phyloP scores from a whole-genome alignment of 2,797 vertebrate genomes.

The Sebastes reedi region DNA sequence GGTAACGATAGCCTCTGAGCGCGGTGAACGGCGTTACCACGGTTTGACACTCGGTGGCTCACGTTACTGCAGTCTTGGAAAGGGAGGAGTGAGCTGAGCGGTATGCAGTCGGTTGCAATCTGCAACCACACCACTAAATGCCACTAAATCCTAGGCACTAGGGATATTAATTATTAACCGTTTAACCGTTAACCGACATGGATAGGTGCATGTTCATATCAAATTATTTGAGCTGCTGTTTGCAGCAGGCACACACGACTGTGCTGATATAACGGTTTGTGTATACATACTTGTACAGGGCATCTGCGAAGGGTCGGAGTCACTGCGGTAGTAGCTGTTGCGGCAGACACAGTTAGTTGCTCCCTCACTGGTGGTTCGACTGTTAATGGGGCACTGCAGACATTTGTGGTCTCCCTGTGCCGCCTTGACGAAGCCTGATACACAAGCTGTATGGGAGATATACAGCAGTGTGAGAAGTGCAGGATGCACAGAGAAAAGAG shows the following conservation, averaged over 20 bases:
- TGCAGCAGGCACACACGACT: neutral
- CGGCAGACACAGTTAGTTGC: slow-evolving; percentile 93
- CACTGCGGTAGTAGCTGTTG: slow-evolving; percentile 89
- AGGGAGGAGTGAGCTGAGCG: too few relatives aligned
- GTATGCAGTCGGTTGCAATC: too few relatives aligned
- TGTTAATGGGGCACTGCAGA: slow-evolving; percentile 92
- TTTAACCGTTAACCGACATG: too few relatives aligned
- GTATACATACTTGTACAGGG: slow-evolving; percentile 92
- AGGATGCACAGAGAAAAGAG: neutral
- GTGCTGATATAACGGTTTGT: neutral
- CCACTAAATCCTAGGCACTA: too few relatives aligned
- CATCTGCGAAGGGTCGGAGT: slow-evolving; percentile 91
- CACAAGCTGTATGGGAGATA: slow-evolving; percentile 82
- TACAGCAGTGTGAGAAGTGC: neutral
- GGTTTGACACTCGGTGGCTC: too few relatives aligned
- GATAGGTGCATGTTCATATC: neutral
- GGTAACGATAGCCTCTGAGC: too few relatives aligned
- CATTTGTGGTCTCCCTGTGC: slow-evolving; percentile 92
- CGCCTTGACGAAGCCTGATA: slow-evolving; percentile 91
- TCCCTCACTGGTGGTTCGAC: slow-evolving; percentile 90
- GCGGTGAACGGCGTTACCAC: too few relatives aligned
- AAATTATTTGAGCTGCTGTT: neutral
- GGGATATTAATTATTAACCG: too few relatives aligned
- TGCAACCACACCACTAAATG: too few relatives aligned
- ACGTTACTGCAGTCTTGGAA: too few relatives aligned